Base-by-base conservation (phyloP, 2,888 invertebrate species). In the Stegophylla sp. region DNA sequence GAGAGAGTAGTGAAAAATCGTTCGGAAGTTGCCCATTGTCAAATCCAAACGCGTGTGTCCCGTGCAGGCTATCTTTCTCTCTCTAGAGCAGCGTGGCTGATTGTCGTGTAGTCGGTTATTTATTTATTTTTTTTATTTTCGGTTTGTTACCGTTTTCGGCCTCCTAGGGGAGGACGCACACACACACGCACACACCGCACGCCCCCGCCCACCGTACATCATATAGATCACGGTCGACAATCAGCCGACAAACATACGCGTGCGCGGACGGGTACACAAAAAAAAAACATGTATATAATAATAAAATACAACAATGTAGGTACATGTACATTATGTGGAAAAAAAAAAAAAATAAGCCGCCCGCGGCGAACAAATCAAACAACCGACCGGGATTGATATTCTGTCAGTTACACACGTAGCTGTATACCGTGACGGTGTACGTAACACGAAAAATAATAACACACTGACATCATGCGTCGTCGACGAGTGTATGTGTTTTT, bases 311-410 rank as follows among this genome's bases (percentile, higher is more conserved):
- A n/a, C n/a, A n/a, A n/a, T n/a, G n/a, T n/a, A n/a, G n/a, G n/a
- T n/a, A n/a, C n/a, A n/a, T n/a, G n/a, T n/a, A n/a, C n/a, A n/a
- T n/a, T n/a, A n/a, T n/a, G n/a, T n/a, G 34, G 34, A 34, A 34
- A 7, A 53, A 66, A 26, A 43, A 74, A n/a, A 59, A 69, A 74
- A 79, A 79, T 28, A 79, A 79, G 48, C 77, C 59, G 69, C 77
- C 77, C 59, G 77, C 77, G 61, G 77, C 45, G 77, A 59, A 79
- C 77, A 79, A 79, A 79, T 79, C 77, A 79, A 79, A 79, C 69
- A 79, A 79, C 69, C 69, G 61, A 9, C 67, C 59, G 77, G 77
- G 77, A 79, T 79, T 79, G 77, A 79, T 79, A 79, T 79, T 79
- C 77, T 69, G 77, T 79, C 77, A 79, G 77, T 79, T 79, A 79